Base-by-base conservation (phyloP, 2,797 vertebrate species). In the Avahi laniger region DNA sequence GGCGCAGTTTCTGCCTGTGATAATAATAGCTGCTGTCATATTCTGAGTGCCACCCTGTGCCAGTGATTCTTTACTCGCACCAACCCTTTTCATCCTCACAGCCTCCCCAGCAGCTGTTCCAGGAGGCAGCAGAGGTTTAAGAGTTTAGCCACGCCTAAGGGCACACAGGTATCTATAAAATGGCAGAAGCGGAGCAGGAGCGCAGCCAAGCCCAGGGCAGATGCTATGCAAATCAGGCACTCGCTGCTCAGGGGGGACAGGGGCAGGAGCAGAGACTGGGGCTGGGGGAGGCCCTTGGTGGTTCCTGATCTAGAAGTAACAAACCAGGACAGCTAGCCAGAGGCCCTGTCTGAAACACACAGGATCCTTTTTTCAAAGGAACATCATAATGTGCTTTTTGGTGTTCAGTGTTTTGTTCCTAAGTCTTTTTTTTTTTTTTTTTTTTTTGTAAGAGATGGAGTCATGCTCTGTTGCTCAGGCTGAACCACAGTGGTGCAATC, bases 111-210 rank as follows among this genome's bases (percentile, higher is more conserved):
- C 83, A 82, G 48, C 14, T 54, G 33, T 52, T 57, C 82, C 91
- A 5, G 78, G 70, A 82, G 72, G 89, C 90, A 92, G 88, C 59
- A 17, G 48, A 93, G 90, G 83, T 50, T 83, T 61, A 30, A 69
- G 90, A 85, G 79, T 63, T 70, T 35, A 80, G 79, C 65, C 85
- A 69, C 84, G 33, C 50, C 65, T 48, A n/a, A 50, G 61, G 57
- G 91, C 35, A 38, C 14, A 28, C 38, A 67, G 76, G 61, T 33
- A 75, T 12, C 67, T 57, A 24, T 30, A 22, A 13, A 30, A 12
- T 1, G 10, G 67, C 75, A 87, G 79, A 63, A 63, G 33, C 41
- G 41, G 78, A 79, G 18, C 35, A 20, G 28, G 8, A 43, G 24
- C 17, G 43, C 22, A 7, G 70, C n/a, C 78, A 54, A 3, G 69